These are phyloP conservation scores for Arion vulgaris DNA, from an alignment of 1,140 invertebrate genomes.

Conservation along the genomic window DNA sequence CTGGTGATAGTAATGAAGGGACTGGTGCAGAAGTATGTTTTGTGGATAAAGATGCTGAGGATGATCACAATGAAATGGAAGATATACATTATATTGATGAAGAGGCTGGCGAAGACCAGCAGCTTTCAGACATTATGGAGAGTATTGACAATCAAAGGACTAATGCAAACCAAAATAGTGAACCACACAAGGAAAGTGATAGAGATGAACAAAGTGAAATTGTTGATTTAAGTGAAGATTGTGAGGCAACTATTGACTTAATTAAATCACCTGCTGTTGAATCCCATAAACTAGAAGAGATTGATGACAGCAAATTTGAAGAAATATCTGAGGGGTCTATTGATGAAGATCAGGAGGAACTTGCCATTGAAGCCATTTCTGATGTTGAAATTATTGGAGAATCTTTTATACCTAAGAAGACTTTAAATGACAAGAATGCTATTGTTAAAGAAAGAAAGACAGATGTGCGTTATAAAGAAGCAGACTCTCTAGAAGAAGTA, in stretches of 20 bases:
- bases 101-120: constrained; percentile 17
- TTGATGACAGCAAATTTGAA: constrained; percentile 29
- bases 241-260: neutral
- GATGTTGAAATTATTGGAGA: constrained; percentile 28
- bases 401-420: neutral
- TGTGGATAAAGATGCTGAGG: constrained; percentile 9
- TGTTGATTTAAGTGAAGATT: neutral
- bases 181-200: neutral
- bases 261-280: neutral
- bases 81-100: constrained; percentile 33
- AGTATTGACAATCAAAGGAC: too few species aligned
- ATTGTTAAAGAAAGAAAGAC: neutral
- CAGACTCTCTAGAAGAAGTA: constrained; percentile 32
- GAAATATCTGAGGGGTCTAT: constrained; percentile 40
- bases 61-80: constrained; percentile 15
- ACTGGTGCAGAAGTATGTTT: neutral
- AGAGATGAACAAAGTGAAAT: neutral
- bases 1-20: neutral
- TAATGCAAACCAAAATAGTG: neutral
- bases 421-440: neutral
- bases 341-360: constrained; percentile 26
- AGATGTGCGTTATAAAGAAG: constrained; percentile 15
- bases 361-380: neutral
- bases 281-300: neutral
- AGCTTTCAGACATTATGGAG: constrained; percentile 5